Evolutionary conservation across 1,140 invertebrate genomes (phyloP).

Genomic region (Tachypleus tridentatus): DNA sequence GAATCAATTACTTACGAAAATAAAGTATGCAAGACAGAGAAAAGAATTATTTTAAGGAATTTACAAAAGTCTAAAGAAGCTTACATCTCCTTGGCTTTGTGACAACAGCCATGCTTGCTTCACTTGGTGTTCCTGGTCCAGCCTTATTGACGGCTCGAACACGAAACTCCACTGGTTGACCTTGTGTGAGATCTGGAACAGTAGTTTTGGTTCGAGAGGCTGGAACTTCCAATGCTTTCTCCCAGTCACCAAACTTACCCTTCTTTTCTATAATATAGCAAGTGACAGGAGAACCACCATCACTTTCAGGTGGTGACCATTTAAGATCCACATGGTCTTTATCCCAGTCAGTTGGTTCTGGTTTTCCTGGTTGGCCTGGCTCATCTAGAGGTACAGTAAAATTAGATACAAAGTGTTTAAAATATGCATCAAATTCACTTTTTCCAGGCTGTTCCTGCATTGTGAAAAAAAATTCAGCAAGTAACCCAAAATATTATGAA

Average conservation of each 20-base stretch:
- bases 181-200: conserved; percentile 79
- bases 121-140: conserved; percentile 57
- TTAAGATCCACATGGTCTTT: conserved; percentile 80
- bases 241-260: conserved; percentile 91
- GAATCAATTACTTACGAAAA: not conserved
- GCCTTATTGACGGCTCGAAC: conserved; percentile 75
- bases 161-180: conserved; percentile 79
- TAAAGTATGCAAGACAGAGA: too few relatives aligned
- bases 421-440: too few relatives aligned
- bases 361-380: conserved; percentile 82
- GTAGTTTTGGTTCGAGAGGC: conserved; percentile 64
- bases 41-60: not conserved
- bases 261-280: conserved; percentile 83
- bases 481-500: too few relatives aligned
- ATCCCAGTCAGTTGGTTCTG: conserved; percentile 89
- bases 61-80: not conserved
- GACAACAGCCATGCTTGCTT: conserved; percentile 72
- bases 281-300: conserved; percentile 73
- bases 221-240: conserved; percentile 72
- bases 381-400: conserved; percentile 46
- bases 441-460: too few relatives aligned
- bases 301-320: conserved; percentile 63
- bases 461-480: too few relatives aligned
- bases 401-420: too few relatives aligned
- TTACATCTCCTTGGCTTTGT: conserved; percentile 67